Evolutionary conservation across 1,140 invertebrate genomes (phyloP), one percentile per base, ranked within the genome.

Genomic region (Diprion similis): DNA sequence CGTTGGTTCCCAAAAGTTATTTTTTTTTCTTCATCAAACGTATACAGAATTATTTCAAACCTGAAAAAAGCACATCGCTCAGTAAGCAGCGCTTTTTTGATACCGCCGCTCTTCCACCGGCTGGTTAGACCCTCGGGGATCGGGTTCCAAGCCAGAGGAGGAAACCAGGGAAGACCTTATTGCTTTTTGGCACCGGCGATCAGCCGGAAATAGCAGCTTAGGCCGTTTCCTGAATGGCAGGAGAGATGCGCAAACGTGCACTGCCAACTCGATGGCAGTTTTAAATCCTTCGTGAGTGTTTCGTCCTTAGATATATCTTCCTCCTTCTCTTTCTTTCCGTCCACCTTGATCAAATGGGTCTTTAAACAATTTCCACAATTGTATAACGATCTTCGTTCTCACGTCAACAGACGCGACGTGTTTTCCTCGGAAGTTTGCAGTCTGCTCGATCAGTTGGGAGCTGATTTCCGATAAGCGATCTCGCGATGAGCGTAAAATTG

Each of bases 141-240:
- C 51, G 51, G 51, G n/a, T 59, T 59, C 51, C 51, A 59, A 59
- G 51, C n/a, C 11, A 59, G 51, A 59, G 51, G 51, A 59, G 51
- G 51, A 9, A 59, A 37, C 24, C 2, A 37, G 9, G 51, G n/a
- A 17, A 59, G 51, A 59, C 51, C 51, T 8, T 59, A 59, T 59
- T 59, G 51, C 51, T 59, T 59, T 59, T 59, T 59, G 51, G 51
- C 51, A 59, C 51, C 51, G 51, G 51, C 9, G 51, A 59, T 59
- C 51, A 59, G 51, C 51, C 51, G 51, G 51, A 59, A 59, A 59
- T 59, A 59, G 51, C 51, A 59, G 51, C 51, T 59, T 59, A 59
- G 6, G 24, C 3, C 11, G 11, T 17, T 3, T 59, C n/a, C n/a
- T 17, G 11, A 15, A 17, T 15, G n/a, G 11, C 11, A 17, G 11